A percentile compares a stretch with the other conserved stretches of the same genome.
phyloP scores from a whole-genome alignment of 2,113 vertebrate species.

The Ctenodactylus gundi region DNA sequence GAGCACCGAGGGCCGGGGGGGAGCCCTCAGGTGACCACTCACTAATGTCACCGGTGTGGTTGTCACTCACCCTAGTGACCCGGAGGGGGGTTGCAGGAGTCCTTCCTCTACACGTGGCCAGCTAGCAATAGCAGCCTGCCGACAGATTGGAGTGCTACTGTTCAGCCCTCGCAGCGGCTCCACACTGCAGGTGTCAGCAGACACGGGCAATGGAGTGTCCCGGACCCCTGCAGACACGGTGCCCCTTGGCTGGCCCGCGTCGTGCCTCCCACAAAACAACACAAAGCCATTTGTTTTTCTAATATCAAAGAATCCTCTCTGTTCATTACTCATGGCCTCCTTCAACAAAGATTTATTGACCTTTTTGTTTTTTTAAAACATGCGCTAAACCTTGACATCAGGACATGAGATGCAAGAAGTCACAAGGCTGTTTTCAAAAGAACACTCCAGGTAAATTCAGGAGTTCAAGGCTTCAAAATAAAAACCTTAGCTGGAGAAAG shows the following conservation, averaged over 20 bases:
- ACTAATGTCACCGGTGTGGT: neutral
- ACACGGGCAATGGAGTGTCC: neutral
- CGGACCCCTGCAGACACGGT: neutral
- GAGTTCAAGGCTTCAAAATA: conserved; percentile 21
- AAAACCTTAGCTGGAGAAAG: neutral
- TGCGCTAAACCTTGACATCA: neutral
- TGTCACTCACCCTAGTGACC: neutral
- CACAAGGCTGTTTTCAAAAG: neutral
- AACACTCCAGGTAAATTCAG: neutral
- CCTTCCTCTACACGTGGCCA: neutral
- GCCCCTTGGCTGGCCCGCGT: too few species aligned
- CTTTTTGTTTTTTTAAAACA: neutral
- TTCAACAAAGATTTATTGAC: neutral
- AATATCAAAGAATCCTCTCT: neutral
- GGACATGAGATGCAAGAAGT: neutral
- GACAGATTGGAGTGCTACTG: neutral
- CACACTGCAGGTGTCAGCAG: neutral
- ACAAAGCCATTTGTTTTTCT: neutral
- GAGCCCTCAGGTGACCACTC: neutral
- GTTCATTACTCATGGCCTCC: neutral
- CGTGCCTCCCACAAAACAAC: neutral
- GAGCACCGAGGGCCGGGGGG: too few species aligned
- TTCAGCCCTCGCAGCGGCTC: neutral
- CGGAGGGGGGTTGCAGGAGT: neutral
- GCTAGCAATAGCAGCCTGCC: neutral